Base-by-base conservation (phyloP, 2,888 invertebrate genomes). In the Bibio marci region DNA sequence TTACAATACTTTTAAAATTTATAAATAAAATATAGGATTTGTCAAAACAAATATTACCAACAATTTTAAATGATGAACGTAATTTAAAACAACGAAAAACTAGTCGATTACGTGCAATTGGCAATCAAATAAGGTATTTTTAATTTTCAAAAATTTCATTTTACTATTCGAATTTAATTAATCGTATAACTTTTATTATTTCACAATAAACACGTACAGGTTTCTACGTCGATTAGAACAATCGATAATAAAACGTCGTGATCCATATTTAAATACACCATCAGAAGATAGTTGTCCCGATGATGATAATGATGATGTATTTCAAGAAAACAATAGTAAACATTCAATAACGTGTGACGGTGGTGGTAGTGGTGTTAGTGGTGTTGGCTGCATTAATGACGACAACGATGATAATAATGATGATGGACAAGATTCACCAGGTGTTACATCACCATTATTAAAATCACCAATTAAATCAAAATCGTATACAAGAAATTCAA, bases 51-150 rank as follows among this genome's bases (percentile, higher is more conserved):
- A n/a, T n/a, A n/a, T n/a, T n/a, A n/a, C n/a, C n/a, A n/a, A n/a
- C n/a, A n/a, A n/a, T n/a, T n/a, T n/a, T n/a, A n/a, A n/a, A n/a
- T n/a, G n/a, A n/a, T n/a, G n/a, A n/a, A n/a, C n/a, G n/a, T n/a
- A n/a, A n/a, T n/a, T n/a, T n/a, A 22, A 22, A 22, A 4, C 22
- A 22, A 22, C 22, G 22, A 6, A 80, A 79, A 65, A 65, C 79
- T 42, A 76, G 72, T 58, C 71, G 76, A 47, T 58, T 80, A 50
- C 65, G 74, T 49, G 76, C 79, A 19, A 79, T 80, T 49, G 76
- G 80, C 50, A 76, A 80, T 59, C 80, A 80, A 63, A 80, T 80
- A 56, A 73, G 80, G 80, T 79, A 22, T 6, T n/a, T n/a, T n/a
- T n/a, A n/a, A n/a, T n/a, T n/a, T n/a, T n/a, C n/a, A n/a, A n/a